Evolutionary conservation across 2,797 vertebrate genomes (phyloP).

Genomic region (Muraenolepis orangiensis): DNA sequence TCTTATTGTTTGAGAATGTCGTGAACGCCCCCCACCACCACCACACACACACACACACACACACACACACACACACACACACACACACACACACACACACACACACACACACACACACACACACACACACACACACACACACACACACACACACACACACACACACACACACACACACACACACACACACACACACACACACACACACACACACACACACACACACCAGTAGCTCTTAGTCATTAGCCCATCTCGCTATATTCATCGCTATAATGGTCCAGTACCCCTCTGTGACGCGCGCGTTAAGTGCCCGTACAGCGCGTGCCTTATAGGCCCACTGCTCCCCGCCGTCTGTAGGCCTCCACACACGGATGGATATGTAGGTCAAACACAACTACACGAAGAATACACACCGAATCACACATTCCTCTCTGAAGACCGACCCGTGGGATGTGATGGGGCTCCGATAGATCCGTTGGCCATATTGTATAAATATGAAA

Average conservation of each 20-base stretch:
- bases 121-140: slow-evolving; percentile 19
- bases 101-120: slow-evolving; percentile 62
- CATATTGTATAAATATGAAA: background rate
- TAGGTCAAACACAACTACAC: background rate
- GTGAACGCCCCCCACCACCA: slow-evolving; percentile 84
- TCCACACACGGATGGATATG: too few relatives aligned
- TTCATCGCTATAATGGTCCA: slow-evolving; percentile 66
- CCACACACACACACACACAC: slow-evolving; percentile 62
- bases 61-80: slow-evolving; percentile 19
- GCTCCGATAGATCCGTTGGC: background rate
- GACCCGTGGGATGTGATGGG: background rate
- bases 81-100: slow-evolving; percentile 50
- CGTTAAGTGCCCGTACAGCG: slow-evolving; percentile 17
- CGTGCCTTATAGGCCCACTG: too few relatives aligned
- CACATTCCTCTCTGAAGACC: background rate
- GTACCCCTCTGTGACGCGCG: slow-evolving; percentile 44
- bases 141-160: slow-evolving; percentile 16
- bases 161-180: background rate
- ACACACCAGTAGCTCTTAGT: slow-evolving; percentile 83
- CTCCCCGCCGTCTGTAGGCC: too few relatives aligned
- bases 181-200: slow-evolving; percentile 67
- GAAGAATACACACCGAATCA: background rate
- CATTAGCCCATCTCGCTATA: slow-evolving; percentile 84
- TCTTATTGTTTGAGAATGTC: slow-evolving; percentile 91
- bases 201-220: slow-evolving; percentile 59